Evolutionary conservation across 1,140 invertebrate genomes (phyloP), one percentile per base, ranked within the genome.

Genomic region (Battus philenor): DNA sequence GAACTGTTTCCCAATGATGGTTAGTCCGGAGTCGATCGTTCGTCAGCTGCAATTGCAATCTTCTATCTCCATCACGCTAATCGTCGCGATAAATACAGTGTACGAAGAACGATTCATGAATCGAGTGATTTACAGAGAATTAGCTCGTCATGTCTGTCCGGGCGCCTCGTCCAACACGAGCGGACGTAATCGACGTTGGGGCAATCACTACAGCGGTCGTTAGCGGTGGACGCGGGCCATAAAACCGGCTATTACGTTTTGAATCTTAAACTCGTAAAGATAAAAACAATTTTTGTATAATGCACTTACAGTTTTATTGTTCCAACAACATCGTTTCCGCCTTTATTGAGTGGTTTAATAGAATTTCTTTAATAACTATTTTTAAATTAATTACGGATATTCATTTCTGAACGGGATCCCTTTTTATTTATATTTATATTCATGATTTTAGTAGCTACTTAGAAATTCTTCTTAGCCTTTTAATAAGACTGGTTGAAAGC

Each of bases 61-160:
- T 63, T 70, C 49, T 52, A 57, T 68, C 68, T 72, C 68, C 47
- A 72, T 75, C 71, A 63, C 38, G 34, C 33, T 75, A 68, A 75
- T 70, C 64, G 68, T 52, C 18, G 41, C 65, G 56, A 75, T 72
- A 75, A 75, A 75, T 70, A 71, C 59, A 32, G 39, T 18, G 32
- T 43, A 34, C 39, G 18, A 27, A 55, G 44, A 59, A 59, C 50
- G 64, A 55, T 51, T 52, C 48, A 36, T 56, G 65, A 54, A 56
- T 54, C 54, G 53, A 59, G 48, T 58, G 60, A 63, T 67, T 69
- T 63, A 62, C 31, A 44, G 50, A 47, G 55, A 47, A 58, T 58
- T 58, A 57, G 51, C 41, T 49, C 44, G 43, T 57, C 54, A 57
- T 57, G 54, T 52, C 38, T 17, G 36, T 41, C 45, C 12, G 13